phyloP scores from a whole-genome alignment of 2,888 invertebrate species.

The Scaptomyza cyrtandrae region DNA sequence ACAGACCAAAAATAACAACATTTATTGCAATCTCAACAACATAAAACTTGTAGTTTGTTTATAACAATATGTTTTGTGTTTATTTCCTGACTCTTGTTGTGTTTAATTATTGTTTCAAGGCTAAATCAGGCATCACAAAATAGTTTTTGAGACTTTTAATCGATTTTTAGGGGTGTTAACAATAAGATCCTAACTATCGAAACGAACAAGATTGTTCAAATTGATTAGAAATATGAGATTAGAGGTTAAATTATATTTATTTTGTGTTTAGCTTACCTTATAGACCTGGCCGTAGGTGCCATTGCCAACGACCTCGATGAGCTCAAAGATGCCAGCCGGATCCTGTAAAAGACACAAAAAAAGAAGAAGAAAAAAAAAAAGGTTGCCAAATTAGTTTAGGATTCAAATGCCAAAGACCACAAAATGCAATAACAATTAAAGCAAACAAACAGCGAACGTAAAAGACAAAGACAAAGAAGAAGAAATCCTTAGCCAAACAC shows the following conservation, averaged over 20 bases:
- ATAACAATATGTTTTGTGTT: slow-evolving; percentile 9
- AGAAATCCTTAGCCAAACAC: slow-evolving; percentile 40
- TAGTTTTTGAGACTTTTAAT: slow-evolving; percentile 9
- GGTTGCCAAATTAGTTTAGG: slow-evolving; percentile 25
- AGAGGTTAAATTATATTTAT: too few relatives aligned
- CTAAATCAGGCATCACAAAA: slow-evolving; percentile 1
- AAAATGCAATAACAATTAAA: slow-evolving; percentile 26
- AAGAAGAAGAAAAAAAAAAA: slow-evolving; percentile 23
- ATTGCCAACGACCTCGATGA: slow-evolving; percentile 99
- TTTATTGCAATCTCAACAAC: too few relatives aligned
- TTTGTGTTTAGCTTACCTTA: slow-evolving; percentile 90
- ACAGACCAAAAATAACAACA: slow-evolving; percentile 24
- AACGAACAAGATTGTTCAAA: not conserved
- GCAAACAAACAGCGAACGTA: slow-evolving; percentile 7
- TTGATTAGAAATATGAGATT: too few relatives aligned
- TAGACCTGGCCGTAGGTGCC: slow-evolving; percentile 99
- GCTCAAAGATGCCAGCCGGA: slow-evolving; percentile 99
- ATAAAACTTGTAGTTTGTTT: slow-evolving; percentile 1
- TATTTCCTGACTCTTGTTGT: slow-evolving; percentile 3
- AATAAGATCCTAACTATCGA: not conserved
- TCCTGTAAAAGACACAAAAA: slow-evolving; percentile 88
- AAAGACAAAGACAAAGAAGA: not conserved
- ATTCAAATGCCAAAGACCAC: slow-evolving; percentile 13
- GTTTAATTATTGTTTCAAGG: not conserved
- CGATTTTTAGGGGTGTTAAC: slow-evolving; percentile 5